These are phyloP conservation scores for Lates japonicus DNA, from an alignment of 2,797 vertebrate genomes.

Conservation along the genomic window DNA sequence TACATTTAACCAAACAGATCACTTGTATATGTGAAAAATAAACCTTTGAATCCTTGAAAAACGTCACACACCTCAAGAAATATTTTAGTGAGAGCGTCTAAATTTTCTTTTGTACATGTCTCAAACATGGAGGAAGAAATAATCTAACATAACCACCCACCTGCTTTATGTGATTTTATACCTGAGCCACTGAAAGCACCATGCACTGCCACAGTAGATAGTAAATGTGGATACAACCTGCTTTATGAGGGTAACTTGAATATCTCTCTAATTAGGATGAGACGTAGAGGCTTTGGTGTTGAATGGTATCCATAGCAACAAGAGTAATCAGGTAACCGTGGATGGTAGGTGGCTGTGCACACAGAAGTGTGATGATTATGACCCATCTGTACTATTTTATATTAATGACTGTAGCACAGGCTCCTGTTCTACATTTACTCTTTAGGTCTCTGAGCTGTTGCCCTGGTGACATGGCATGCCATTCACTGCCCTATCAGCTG, in stretches of 20 bases:
- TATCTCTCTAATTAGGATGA: conserved; percentile 28
- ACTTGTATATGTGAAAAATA: background rate
- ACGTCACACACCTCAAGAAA: background rate
- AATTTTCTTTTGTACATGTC: background rate
- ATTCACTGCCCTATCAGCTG: background rate
- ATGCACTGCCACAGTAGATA: background rate
- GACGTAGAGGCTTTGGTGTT: conserved; percentile 16
- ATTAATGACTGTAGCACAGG: conserved; percentile 7
- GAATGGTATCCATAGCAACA: conserved; percentile 70
- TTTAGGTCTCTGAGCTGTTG: background rate
- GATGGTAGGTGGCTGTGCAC: conserved; percentile 33
- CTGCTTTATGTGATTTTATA: background rate
- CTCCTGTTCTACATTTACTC: conserved; percentile 7
- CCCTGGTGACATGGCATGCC: background rate
- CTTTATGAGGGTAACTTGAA: conserved; percentile 23
- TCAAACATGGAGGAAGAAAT: background rate
- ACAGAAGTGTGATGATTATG: conserved; percentile 45
- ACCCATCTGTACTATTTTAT: conserved; percentile 21
- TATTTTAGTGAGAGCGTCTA: background rate
- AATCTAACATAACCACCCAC: background rate
- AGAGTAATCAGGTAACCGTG: conserved; percentile 29
- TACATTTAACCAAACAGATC: background rate
- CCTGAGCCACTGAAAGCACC: background rate
- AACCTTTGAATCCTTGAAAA: background rate
- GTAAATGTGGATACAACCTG: background rate